Percentiles rank a stretch among this genome's conserved stretches.
phyloP scores from a whole-genome alignment of 2,888 invertebrate genomes.

The Pedicia rivosa region DNA sequence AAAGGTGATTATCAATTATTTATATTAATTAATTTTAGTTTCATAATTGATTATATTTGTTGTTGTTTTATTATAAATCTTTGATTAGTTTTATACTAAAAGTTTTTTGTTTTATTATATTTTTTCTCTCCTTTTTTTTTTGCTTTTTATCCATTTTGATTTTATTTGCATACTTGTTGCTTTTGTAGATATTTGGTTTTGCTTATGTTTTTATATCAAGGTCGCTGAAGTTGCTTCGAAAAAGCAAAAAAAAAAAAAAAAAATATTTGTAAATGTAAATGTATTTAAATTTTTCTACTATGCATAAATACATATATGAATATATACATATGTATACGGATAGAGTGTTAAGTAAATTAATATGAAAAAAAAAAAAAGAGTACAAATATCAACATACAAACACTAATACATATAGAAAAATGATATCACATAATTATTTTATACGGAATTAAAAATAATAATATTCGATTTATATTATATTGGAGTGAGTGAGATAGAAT shows the following conservation, averaged over 20 bases:
- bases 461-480: too few relatives aligned
- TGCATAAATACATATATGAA: neutral
- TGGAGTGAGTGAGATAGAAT: too few relatives aligned
- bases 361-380: neutral
- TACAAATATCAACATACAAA: too few relatives aligned
- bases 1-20: too few relatives aligned
- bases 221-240: neutral
- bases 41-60: too few relatives aligned
- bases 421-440: too few relatives aligned
- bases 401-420: too few relatives aligned
- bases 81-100: too few relatives aligned
- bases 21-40: too few relatives aligned
- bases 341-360: neutral
- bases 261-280: neutral
- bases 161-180: slow-evolving; percentile 11
- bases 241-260: neutral
- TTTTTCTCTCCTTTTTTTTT: slow-evolving; percentile 2
- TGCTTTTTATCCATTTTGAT: too few relatives aligned
- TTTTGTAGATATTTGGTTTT: slow-evolving; percentile 3
- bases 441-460: too few relatives aligned
- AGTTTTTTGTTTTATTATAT: neutral
- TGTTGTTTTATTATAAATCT: too few relatives aligned
- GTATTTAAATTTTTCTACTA: neutral
- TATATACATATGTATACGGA: neutral
- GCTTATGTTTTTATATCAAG: neutral